These are phyloP conservation scores for Xanthorhoe designata DNA, from an alignment of 2,888 invertebrate species.

Conservation along the genomic window DNA sequence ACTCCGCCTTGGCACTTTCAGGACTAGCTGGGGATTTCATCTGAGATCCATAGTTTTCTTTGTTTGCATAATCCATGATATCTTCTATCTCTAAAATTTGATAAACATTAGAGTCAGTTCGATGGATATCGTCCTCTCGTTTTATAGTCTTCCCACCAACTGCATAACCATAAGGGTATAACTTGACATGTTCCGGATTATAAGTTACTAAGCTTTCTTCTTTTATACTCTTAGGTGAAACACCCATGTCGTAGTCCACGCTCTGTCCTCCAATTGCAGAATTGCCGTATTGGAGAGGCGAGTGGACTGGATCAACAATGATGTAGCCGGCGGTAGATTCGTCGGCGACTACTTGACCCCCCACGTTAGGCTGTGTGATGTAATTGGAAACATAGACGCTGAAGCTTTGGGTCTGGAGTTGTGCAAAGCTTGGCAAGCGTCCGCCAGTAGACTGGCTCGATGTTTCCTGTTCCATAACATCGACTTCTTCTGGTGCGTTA, in stretches of 20 bases:
- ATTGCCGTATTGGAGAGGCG: conserved; percentile 69
- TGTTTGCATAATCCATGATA: conserved; percentile 82
- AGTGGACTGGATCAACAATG: conserved; percentile 75
- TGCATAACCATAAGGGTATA: conserved; percentile 72
- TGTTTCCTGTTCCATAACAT: conserved; percentile 80
- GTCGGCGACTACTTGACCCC: conserved; percentile 88
- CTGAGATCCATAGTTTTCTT: conserved; percentile 79
- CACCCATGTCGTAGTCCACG: conserved; percentile 75
- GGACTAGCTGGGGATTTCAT: conserved; percentile 83
- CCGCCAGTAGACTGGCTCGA: conserved; percentile 69
- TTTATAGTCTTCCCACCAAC: conserved; percentile 77
- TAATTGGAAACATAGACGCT: conserved; percentile 86
- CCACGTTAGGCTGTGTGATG: conserved; percentile 90
- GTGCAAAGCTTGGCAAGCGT: conserved; percentile 88
- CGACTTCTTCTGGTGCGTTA: conserved; percentile 78
- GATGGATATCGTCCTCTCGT: conserved; percentile 64
- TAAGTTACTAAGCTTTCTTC: conserved; percentile 68
- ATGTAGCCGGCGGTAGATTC: conserved; percentile 82
- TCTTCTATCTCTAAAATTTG: conserved; percentile 80
- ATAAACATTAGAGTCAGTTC: conserved; percentile 67
- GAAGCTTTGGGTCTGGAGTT: conserved; percentile 86
- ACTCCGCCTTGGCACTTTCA: conserved; percentile 75
- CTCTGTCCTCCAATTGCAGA: conserved; percentile 66
- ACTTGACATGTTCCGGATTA: conserved; percentile 66
- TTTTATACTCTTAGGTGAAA: conserved; percentile 67